Percentiles rank a stretch among this genome's conserved stretches.
These are phyloP conservation scores for Microtus oregoni DNA, from an alignment of 2,113 vertebrate species.

Conservation along the genomic window DNA sequence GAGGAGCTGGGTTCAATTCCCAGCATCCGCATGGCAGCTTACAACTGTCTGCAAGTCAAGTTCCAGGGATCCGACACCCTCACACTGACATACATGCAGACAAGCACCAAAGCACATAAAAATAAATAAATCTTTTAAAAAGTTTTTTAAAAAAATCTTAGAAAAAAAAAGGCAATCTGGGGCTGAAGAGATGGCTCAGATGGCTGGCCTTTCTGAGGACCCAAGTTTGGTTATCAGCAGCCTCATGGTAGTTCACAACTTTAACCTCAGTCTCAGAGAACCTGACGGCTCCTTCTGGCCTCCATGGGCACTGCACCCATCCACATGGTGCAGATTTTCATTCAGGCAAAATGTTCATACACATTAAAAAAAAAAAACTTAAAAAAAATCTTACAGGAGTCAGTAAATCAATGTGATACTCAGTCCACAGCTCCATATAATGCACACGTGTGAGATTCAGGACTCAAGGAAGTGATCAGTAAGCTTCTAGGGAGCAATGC, in stretches of 20 bases:
- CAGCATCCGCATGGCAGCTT: not conserved
- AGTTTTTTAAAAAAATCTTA: not conserved
- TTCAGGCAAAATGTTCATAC: not conserved
- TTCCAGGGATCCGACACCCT: not conserved
- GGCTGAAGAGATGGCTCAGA: not conserved
- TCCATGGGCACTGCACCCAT: not conserved
- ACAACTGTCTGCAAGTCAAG: not conserved
- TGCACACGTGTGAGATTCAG: not conserved
- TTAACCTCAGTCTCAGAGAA: not conserved
- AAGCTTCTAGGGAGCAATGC: not conserved
- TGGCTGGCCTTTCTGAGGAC: not conserved
- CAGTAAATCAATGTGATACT: not conserved
- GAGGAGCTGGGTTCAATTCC: not conserved
- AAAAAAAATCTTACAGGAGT: not conserved
- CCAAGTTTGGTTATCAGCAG: not conserved
- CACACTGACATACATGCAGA: not conserved
- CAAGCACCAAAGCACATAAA: not conserved
- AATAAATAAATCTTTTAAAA: not conserved
- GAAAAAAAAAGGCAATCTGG: not conserved
- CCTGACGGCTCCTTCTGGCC: not conserved
- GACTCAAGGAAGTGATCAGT: constrained; percentile 12
- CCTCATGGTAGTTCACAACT: not conserved
- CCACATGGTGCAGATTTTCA: not conserved
- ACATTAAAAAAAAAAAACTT: not conserved
- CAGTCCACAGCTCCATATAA: not conserved